A percentile compares a stretch with the other conserved stretches of the same genome.
Conservation (phyloP, 2,113 vertebrate species). For the Rhinopithecus roxellana region DNA sequence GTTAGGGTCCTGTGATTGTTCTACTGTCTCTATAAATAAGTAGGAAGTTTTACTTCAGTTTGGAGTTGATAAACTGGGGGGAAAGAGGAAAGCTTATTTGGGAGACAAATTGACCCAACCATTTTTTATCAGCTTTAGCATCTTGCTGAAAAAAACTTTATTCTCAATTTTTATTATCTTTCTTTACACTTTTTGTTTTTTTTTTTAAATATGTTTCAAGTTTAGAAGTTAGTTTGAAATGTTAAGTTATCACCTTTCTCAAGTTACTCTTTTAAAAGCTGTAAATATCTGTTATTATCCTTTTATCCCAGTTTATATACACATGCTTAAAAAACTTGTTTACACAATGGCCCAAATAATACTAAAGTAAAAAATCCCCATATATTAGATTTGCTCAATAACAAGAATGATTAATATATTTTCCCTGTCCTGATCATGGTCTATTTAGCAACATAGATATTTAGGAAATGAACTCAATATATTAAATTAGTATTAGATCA, state of each 20-base stretch:
- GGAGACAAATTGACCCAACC: not conserved
- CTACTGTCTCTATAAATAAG: not conserved
- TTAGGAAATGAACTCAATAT: not conserved
- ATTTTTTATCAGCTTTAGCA: not conserved
- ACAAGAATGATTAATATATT: not conserved
- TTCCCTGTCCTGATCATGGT: not conserved
- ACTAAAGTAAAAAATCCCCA: not conserved
- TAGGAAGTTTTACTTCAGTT: not conserved
- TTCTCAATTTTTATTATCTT: not conserved
- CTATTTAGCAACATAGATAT: not conserved
- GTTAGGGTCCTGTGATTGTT: not conserved
- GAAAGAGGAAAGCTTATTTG: not conserved
- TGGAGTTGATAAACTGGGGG: not conserved
- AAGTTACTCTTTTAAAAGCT: not conserved
- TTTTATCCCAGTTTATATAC: not conserved
- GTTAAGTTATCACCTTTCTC: not conserved
- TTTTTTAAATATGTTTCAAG: not conserved
- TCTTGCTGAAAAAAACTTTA: not conserved
- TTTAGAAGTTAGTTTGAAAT: not conserved
- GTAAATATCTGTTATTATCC: not conserved
- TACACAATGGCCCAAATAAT: not conserved
- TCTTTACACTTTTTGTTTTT: not conserved
- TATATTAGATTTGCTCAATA: not conserved
- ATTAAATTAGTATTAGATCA: not conserved
- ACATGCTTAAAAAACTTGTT: not conserved